phyloP scores from a whole-genome alignment of 2,797 vertebrate species.

The Silurus lanzhouensis region DNA sequence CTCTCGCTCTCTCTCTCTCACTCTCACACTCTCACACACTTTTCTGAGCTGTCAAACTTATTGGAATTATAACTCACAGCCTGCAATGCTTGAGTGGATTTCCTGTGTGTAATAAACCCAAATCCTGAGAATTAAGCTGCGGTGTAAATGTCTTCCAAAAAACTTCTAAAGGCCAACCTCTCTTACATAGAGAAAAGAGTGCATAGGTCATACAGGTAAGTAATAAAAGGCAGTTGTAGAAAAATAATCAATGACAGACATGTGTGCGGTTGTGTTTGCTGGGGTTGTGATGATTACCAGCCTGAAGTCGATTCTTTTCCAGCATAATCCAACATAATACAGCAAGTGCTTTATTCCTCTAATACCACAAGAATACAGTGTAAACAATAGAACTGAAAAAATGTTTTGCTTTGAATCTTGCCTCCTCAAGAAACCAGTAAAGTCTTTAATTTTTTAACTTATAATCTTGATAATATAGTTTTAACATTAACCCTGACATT shows the following conservation, averaged over 20 bases:
- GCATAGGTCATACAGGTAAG: not conserved
- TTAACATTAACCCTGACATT: not conserved
- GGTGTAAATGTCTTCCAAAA: conserved; percentile 20
- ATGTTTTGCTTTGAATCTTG: too few species aligned
- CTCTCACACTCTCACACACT: not conserved
- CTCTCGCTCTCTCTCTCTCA: too few species aligned
- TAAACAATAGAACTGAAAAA: not conserved
- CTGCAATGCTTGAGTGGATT: conserved; percentile 45
- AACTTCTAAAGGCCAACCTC: conserved; percentile 6
- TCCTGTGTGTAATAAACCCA: conserved; percentile 34
- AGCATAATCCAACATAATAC: not conserved
- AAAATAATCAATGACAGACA: not conserved
- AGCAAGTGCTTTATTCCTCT: not conserved
- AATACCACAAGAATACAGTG: not conserved
- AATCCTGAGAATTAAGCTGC: conserved; percentile 29
- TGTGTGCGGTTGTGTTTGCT: not conserved
- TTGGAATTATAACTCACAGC: conserved; percentile 39
- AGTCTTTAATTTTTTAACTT: too few species aligned
- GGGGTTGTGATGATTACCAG: not conserved
- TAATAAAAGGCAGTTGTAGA: not conserved
- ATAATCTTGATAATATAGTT: not conserved
- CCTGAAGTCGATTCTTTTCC: not conserved
- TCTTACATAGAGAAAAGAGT: not conserved
- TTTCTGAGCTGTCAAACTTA: conserved; percentile 48
- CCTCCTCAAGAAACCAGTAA: too few species aligned